phyloP scores from a whole-genome alignment of 2,888 invertebrate species.

The Brachyptera putata region DNA sequence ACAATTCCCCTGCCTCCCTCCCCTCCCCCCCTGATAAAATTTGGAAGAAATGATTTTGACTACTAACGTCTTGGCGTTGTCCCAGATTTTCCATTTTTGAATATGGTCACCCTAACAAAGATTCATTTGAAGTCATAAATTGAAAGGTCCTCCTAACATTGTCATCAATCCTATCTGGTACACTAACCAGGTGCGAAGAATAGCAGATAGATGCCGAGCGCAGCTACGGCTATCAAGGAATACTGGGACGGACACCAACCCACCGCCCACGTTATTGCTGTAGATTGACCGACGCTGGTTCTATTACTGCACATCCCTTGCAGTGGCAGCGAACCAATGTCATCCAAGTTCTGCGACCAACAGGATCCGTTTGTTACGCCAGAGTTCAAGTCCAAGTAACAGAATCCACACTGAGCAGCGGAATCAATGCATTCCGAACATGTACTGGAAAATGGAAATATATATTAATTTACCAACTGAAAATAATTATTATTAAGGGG shows the following conservation, averaged over 20 bases:
- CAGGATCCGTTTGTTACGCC: slow-evolving; percentile 33
- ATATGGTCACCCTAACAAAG: no score
- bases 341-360: slow-evolving; percentile 17
- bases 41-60: no score
- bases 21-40: no score
- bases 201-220: slow-evolving; percentile 46
- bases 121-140: no score
- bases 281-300: neutral
- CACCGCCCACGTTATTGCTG: slow-evolving; percentile 41
- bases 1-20: no score
- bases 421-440: slow-evolving; percentile 46
- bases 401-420: slow-evolving; percentile 47
- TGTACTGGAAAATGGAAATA: slow-evolving; percentile 42
- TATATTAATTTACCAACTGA: no score
- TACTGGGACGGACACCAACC: slow-evolving; percentile 46
- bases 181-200: slow-evolving; percentile 47
- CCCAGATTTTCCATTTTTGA: no score
- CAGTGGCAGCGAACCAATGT: neutral
- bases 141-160: no score
- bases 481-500: no score
- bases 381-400: slow-evolving; percentile 36
- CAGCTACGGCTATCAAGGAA: slow-evolving; percentile 45
- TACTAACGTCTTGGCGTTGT: no score
- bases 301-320: slow-evolving; percentile 26
- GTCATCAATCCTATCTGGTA: neutral